Evolutionary conservation across 2,113 vertebrate genomes (phyloP).

Genomic region (Passer montanus): DNA sequence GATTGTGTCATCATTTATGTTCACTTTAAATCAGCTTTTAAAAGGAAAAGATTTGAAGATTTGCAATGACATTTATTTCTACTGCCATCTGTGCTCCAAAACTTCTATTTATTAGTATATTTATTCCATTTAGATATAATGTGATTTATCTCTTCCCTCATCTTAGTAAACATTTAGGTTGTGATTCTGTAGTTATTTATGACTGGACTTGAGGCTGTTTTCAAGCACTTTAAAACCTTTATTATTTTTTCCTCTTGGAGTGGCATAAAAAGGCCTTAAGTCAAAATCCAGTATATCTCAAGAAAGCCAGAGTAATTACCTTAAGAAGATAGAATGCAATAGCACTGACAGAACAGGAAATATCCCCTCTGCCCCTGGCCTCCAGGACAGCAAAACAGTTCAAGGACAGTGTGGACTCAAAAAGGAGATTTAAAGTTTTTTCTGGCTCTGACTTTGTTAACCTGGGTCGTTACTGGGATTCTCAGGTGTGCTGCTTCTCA

Average conservation of each 20-base stretch:
- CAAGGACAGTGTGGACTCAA: neutral
- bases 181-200: constrained; percentile 38
- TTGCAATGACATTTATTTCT: neutral
- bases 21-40: neutral
- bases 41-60: neutral
- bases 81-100: neutral
- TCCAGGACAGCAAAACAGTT: neutral
- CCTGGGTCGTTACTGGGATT: neutral
- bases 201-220: constrained; percentile 35
- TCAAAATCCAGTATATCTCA: constrained; percentile 2
- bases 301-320: constrained; percentile 11
- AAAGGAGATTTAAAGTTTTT: neutral
- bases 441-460: neutral
- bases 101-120: constrained; percentile 38
- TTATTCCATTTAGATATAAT: constrained; percentile 1
- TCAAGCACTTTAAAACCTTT: neutral
- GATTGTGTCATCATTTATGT: neutral
- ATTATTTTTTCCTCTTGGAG: constrained; percentile 1
- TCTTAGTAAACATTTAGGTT: neutral
- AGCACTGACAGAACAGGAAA: neutral
- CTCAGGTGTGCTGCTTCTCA: neutral
- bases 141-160: constrained; percentile 31
- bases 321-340: neutral
- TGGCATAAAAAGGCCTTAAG: constrained; percentile 36
- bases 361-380: neutral